Evolutionary conservation across 2,113 vertebrate species (phyloP), one percentile per base, ranked within the genome.

Genomic region (Mirza zaza): DNA sequence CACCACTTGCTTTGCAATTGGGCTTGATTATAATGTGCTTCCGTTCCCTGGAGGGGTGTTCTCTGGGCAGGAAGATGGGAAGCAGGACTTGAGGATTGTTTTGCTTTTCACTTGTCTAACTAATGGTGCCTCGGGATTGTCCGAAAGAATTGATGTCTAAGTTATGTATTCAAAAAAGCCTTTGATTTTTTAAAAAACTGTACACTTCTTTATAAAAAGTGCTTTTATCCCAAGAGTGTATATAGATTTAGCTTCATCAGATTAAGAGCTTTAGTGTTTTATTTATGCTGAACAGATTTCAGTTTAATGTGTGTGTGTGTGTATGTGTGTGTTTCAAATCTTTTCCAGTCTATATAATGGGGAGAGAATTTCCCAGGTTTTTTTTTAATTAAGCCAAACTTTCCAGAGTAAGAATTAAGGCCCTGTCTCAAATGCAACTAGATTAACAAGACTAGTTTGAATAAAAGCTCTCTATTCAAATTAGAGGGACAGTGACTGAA

Each of bases 51-150:
- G 61, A 73, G 85, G 61, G 52, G 76, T 55, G 21, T 68, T 90
- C 68, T 89, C 50, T 94, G 92, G 95, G 42, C 82, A 79, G 96
- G 90, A 94, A 79, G 55, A 42, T 77, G 91, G 67, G 52, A 82
- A 90, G 36, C 52, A 81, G 77, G 79, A 65, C 27, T 95, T 88
- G 63, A 91, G 79, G 73, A 68, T 79, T 90, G 89, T 92, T 95
- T 95, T 86, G 83, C 77, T 80, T 98, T 97, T 96, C 75, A 95
- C 67, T 94, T 91, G 88, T 91, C 91, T 86, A 83, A 39, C 18
- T 82, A 96, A 83, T 90, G 76, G 94, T 89, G 21, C 45, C 77
- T 94, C 93, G 90, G 68, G 97, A 73, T 75, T 95, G 52, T 82
- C 45, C 32, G 27, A 79, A 95, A 95, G 81, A 96, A 95, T 93